Base-by-base conservation (phyloP, 1,140 invertebrate genomes). In the Micrasema minimum region DNA sequence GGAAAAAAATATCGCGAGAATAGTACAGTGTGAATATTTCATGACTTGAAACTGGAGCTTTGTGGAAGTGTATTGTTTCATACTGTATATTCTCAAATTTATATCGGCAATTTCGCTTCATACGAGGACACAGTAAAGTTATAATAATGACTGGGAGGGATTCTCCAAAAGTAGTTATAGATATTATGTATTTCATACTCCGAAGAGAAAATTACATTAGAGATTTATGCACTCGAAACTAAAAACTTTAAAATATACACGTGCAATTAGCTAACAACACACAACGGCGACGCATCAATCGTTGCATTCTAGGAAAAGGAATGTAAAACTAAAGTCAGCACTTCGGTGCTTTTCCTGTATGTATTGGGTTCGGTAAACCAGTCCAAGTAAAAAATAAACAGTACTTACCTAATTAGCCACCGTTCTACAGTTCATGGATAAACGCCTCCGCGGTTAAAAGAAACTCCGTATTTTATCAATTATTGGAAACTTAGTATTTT, bases 1-100 rank as follows among this genome's bases (percentile, higher is more conserved):
- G 43, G 50, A 48, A 66, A 59, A 75, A 75, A 75, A 65, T 35
- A 53, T 10, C 20, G 35, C 37, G 2, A 59, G 26, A 31, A 31
- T 31, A 7, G 26, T 4, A 7, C 26, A 31, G 26, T 14, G 20
- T 64, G 43, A 64, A 64, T 64, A 46, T 46, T 64, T 35, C 53
- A 18, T 37, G 26, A 37, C 14, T 57, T 9, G 18, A 35, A n/a
- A 57, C 26, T 18, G n/a, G 22, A 64, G 59, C 18, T 22, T 31
- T 31, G 18, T 48, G 61, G n/a, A 31, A 12, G 41, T 46, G 43
- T 46, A 16, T 46, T 46, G 43, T 46, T 46, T 46, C n/a, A 46
- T n/a, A 46, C 43, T 46, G 43, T 16, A 46, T 46, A 16, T 9
- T 16, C n/a, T 46, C n/a, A 16, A 16, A 46, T 16, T 46, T 46